Percentiles rank a stretch among this genome's conserved stretches.
These are phyloP conservation scores for Neoarius graeffei DNA, from an alignment of 2,113 vertebrate genomes.

Conservation along the genomic window DNA sequence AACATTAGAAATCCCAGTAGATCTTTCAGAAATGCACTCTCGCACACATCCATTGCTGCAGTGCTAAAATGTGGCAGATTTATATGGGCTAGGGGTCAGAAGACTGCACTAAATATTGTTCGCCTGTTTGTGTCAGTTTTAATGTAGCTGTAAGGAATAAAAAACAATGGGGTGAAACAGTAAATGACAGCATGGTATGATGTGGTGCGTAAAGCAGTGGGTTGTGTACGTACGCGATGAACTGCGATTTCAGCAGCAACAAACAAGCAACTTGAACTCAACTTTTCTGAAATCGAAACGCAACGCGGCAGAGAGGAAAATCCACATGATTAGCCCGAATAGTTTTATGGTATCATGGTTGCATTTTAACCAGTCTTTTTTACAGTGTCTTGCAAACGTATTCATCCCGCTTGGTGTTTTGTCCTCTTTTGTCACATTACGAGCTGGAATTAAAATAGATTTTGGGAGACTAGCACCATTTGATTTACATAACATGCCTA, in stretches of 20 bases:
- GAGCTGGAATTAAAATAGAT: no score
- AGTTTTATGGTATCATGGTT: neutral
- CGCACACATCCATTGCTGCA: slow-evolving; percentile 8
- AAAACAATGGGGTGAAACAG: neutral
- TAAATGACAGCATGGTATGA: neutral
- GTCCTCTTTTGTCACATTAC: no score
- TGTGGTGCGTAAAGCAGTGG: neutral
- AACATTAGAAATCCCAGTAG: slow-evolving; percentile 50
- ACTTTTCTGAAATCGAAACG: neutral
- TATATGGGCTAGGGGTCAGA: neutral
- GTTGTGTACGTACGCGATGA: neutral
- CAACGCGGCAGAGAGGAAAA: neutral
- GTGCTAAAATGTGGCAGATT: slow-evolving; percentile 1
- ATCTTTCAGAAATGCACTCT: slow-evolving; percentile 11
- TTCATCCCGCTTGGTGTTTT: no score
- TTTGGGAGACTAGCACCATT: no score
- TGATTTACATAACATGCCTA: no score
- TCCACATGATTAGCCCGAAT: neutral
- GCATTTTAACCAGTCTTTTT: neutral
- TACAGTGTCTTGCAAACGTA: neutral
- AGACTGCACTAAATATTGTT: neutral
- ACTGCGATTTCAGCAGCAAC: neutral
- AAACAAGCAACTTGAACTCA: neutral
- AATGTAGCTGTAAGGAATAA: neutral
- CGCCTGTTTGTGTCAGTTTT: neutral